Base-by-base conservation (phyloP, 2,113 vertebrate species). In the Psettodes erumei region DNA sequence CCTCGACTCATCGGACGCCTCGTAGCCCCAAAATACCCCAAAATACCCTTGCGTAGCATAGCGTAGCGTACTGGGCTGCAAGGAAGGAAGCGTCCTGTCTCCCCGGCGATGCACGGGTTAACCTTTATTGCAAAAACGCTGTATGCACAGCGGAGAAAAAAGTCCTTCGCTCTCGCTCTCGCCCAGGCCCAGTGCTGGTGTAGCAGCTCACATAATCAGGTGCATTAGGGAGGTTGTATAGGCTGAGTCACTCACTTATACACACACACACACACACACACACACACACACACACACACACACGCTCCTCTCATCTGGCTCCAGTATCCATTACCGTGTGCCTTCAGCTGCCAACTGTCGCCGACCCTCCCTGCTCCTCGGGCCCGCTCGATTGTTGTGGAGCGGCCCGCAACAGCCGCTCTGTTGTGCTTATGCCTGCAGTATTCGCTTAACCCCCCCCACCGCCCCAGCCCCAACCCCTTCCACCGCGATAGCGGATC, bases 331-430 rank as follows among this genome's bases (percentile, higher is more conserved):
- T 92, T 93, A 89, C 90, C 60, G 53, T 75, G 12, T 28, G 58
- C 71, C 77, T 86, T 65, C 83, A 91, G 86, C 83, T 83, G 88
- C 86, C 91, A 92, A 89, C 87, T 89, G 88, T 88, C 91, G 78
- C 68, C 16, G 56, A 77, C 69, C 64, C 70, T 65, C 72, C 77
- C 84, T 75, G 0, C 53, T 70, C 48, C 47, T 58, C 30, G 15
- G 53, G 51, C 61, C 33, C 4, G 38, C 28, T 61, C n/a, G 73
- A 85, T 74, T 83, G 83, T 83, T n/a, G 70, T 58, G 21, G 75
- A 77, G 70, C 59, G 30, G 72, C 66, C 12, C 16, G 23, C 73
- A 83, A 91, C 83, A 91, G 85, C 83, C 48, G 60, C 82, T 86
- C 82, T 19, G 81, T 92, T 92, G 86, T 93, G 78, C 68, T 63